phyloP scores from a whole-genome alignment of 2,797 vertebrate genomes.

The Enteromius viviparus region DNA sequence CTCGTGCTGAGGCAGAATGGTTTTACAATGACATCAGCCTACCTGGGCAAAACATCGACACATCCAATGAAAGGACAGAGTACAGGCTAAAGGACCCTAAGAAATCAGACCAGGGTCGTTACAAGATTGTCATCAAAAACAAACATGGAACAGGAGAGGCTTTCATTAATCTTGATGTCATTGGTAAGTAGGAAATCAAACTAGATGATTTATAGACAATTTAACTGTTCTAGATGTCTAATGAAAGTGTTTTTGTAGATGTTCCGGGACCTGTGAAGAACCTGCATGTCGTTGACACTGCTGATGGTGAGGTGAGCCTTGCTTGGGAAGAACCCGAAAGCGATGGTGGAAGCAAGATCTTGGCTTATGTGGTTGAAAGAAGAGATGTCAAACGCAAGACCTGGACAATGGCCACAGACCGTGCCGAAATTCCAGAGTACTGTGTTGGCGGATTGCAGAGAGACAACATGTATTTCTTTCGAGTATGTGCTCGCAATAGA shows the following conservation, averaged over 20 bases:
- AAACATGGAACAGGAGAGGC: conserved; percentile 94
- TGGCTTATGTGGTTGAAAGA: conserved; percentile 91
- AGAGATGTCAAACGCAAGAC: conserved; percentile 95
- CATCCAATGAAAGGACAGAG: conserved; percentile 86
- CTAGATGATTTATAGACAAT: neutral
- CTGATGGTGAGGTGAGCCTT: conserved; percentile 94
- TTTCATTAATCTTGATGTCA: conserved; percentile 92
- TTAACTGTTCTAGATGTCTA: conserved; percentile 1
- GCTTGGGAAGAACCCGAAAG: conserved; percentile 96
- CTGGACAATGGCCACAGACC: conserved; percentile 92
- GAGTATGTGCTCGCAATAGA: conserved; percentile 93
- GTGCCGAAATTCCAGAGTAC: conserved; percentile 90
- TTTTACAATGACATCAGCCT: conserved; percentile 81
- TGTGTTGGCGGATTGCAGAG: conserved; percentile 92
- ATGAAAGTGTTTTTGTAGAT: conserved; percentile 73
- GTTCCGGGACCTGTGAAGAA: conserved; percentile 94
- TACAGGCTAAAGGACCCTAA: conserved; percentile 90
- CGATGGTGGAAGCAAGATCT: conserved; percentile 95
- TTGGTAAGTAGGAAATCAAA: conserved; percentile 80
- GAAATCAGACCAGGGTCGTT: conserved; percentile 88
- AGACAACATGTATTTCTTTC: conserved; percentile 92
- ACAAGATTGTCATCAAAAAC: conserved; percentile 90
- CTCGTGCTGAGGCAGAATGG: conserved; percentile 95
- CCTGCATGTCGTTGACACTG: conserved; percentile 90
- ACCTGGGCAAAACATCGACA: conserved; percentile 89